Conservation (phyloP, 1,140 invertebrate species). For the Heliconius congener region DNA sequence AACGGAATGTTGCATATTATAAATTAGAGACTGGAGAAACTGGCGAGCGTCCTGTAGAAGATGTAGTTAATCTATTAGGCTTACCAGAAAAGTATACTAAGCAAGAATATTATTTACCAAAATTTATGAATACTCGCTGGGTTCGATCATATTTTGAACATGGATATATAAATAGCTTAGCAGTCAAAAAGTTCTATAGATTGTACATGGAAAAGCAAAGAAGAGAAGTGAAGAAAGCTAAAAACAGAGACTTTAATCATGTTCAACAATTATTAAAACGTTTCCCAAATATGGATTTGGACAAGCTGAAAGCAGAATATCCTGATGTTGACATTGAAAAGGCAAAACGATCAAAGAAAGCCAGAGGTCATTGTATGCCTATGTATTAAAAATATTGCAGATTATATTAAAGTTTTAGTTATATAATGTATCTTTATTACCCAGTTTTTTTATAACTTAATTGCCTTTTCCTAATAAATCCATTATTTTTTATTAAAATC, state of each 20-base stretch:
- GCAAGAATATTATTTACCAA: conserved; percentile 61
- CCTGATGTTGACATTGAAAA: conserved; percentile 89
- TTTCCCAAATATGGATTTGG: conserved; percentile 89
- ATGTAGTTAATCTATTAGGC: conserved; percentile 84
- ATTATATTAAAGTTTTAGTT: neutral
- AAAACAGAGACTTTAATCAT: conserved; percentile 83
- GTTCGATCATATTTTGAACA: conserved; percentile 81
- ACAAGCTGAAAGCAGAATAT: conserved; percentile 87
- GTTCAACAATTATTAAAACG: conserved; percentile 86
- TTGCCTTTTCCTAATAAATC: no score
- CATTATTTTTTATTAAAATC: neutral
- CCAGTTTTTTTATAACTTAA: neutral
- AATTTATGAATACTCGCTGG: conserved; percentile 83
- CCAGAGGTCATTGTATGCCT: conserved; percentile 83
- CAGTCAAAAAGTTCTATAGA: conserved; percentile 84
- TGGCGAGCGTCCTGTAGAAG: conserved; percentile 87
- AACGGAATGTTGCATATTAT: conserved; percentile 95
- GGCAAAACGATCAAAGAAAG: conserved; percentile 80
- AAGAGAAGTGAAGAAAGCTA: conserved; percentile 81
- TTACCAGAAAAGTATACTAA: conserved; percentile 76
- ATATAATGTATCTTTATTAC: neutral
- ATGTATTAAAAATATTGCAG: conserved; percentile 59
- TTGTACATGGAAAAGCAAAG: conserved; percentile 86
- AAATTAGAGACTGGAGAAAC: conserved; percentile 93
- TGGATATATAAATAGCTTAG: conserved; percentile 82